These are phyloP conservation scores for Ochlodes sylvanus DNA, from an alignment of 2,888 invertebrate genomes.

Conservation along the genomic window DNA sequence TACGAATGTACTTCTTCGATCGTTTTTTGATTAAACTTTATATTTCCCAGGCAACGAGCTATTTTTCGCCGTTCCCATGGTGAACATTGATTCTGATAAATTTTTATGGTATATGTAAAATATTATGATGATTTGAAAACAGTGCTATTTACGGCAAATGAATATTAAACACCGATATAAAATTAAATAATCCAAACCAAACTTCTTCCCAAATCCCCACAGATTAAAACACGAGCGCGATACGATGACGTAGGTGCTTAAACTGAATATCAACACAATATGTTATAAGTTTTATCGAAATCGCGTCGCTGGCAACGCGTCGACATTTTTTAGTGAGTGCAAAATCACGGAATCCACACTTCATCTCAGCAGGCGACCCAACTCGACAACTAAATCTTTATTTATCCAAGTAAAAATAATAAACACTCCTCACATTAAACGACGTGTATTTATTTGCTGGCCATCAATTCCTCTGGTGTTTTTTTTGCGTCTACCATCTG, in stretches of 20 bases:
- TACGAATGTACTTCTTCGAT: too few species aligned
- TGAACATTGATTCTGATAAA: too few species aligned
- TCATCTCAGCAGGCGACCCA: slow-evolving; percentile 25
- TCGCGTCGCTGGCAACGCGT: slow-evolving; percentile 13
- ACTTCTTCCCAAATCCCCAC: background rate
- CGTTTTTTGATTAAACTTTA: too few species aligned
- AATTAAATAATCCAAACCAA: too few species aligned
- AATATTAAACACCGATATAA: slow-evolving; percentile 38
- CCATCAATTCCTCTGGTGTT: slow-evolving; percentile 23
- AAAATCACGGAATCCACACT: slow-evolving; percentile 18
- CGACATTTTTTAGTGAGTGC: slow-evolving; percentile 28
- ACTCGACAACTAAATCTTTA: slow-evolving; percentile 23
- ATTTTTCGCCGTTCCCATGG: too few species aligned
- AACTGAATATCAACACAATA: slow-evolving; percentile 19
- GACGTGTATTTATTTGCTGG: slow-evolving; percentile 28
- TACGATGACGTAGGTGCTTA: slow-evolving; percentile 6
- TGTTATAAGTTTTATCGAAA: slow-evolving; percentile 31
- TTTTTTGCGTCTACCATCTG: slow-evolving; percentile 28
- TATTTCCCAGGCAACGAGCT: too few species aligned
- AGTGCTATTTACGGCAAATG: background rate
- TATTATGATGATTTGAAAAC: too few species aligned
- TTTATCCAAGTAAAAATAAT: slow-evolving; percentile 30
- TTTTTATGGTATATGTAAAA: too few species aligned
- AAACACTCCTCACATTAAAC: slow-evolving; percentile 24
- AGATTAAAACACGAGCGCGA: background rate